Percentiles rank a stretch among this genome's conserved stretches.
These are phyloP conservation scores for Rotaria socialis DNA, from an alignment of 2,888 invertebrate genomes.

Conservation along the genomic window DNA sequence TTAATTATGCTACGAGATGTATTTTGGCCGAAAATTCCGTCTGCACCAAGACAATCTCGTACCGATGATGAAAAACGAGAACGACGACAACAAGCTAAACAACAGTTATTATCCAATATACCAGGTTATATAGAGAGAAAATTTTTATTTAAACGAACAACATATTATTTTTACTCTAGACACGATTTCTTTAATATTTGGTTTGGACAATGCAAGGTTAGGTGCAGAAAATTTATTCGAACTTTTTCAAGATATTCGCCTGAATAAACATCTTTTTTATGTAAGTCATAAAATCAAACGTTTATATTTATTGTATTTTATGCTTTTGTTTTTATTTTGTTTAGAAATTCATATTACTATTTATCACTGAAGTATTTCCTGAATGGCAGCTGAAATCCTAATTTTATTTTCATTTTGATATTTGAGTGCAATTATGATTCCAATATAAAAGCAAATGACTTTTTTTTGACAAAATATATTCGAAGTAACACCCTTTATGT, in stretches of 20 bases:
- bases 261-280: constrained; percentile 84
- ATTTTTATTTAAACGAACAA: background rate
- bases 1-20: constrained; percentile 75
- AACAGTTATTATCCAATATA: constrained; percentile 56
- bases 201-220: constrained; percentile 75
- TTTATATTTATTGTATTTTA: background rate
- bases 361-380: constrained; percentile 8
- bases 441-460: too few species aligned
- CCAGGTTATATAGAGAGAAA: constrained; percentile 52
- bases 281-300: constrained; percentile 65
- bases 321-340: too few species aligned
- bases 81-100: constrained; percentile 57
- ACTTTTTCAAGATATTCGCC: constrained; percentile 74
- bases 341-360: background rate
- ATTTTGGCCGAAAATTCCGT: constrained; percentile 74
- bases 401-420: background rate
- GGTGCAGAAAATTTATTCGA: constrained; percentile 81
- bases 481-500: too few species aligned
- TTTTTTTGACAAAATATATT: too few species aligned
- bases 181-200: constrained; percentile 76
- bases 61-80: constrained; percentile 66
- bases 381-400: background rate
- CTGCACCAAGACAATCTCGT: constrained; percentile 53
- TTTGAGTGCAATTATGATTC: background rate
- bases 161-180: constrained; percentile 65